Conservation (phyloP, 1,140 invertebrate genomes). For the Drosophila mojavensis region DNA sequence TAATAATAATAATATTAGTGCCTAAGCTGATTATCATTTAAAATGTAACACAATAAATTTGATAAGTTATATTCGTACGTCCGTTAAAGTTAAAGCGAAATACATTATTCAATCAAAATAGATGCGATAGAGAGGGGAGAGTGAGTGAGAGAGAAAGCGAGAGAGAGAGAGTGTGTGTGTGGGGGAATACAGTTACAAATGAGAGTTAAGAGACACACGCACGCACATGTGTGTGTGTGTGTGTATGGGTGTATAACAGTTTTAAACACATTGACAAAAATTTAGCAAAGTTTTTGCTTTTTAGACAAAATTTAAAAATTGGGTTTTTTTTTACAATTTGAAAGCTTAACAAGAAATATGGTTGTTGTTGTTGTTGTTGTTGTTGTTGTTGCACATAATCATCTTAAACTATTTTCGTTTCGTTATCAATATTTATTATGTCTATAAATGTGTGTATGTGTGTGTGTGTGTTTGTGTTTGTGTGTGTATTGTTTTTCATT, state of each 20-base stretch:
- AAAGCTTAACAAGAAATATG: conserved; percentile 18
- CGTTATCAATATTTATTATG: too few relatives aligned
- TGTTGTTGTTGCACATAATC: conserved; percentile 13
- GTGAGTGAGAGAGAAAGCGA: conserved; percentile 22
- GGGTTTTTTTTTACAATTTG: not conserved
- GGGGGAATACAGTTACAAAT: conserved; percentile 35
- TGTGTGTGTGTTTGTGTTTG: not conserved
- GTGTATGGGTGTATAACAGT: not conserved
- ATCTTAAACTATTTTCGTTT: conserved; percentile 21
- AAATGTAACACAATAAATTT: conserved; percentile 54
- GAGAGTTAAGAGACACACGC: not conserved
- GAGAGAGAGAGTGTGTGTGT: conserved; percentile 30
- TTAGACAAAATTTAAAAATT: too few relatives aligned
- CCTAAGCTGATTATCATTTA: conserved; percentile 47
- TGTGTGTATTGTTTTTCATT: not conserved
- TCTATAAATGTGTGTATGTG: too few relatives aligned
- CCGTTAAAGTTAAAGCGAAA: conserved; percentile 39
- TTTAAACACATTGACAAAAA: too few relatives aligned
- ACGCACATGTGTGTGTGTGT: not conserved
- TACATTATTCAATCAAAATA: conserved; percentile 29
- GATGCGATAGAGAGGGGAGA: not conserved
- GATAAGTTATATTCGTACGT: conserved; percentile 45
- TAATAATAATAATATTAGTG: too few relatives aligned
- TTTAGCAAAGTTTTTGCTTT: too few relatives aligned
- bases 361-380: not conserved